phyloP scores from a whole-genome alignment of 2,888 invertebrate species.

The Eupeodes latifasciatus region DNA sequence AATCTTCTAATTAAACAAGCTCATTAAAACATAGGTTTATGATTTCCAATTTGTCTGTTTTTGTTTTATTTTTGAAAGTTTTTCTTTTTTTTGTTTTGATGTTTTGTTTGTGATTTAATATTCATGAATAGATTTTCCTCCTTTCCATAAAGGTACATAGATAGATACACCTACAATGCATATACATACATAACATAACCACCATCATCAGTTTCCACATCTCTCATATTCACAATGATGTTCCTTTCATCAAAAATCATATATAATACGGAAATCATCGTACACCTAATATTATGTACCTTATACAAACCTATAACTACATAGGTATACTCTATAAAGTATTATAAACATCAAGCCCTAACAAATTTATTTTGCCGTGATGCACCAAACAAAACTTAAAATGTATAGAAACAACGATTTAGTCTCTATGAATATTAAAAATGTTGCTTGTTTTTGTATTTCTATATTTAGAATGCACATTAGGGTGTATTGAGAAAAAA shows the following conservation, averaged over 20 bases:
- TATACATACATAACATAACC: too few species aligned
- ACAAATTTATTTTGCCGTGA: conserved; percentile 7
- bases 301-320: not conserved
- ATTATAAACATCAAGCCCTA: conserved; percentile 9
- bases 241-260: conserved; percentile 33
- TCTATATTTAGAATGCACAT: too few species aligned
- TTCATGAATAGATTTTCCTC: conserved; percentile 38
- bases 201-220: not conserved
- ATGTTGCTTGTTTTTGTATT: not conserved
- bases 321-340: not conserved
- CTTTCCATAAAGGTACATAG: not conserved
- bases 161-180: too few species aligned
- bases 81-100: not conserved
- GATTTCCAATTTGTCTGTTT: conserved; percentile 42
- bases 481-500: not conserved
- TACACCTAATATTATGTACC: not conserved
- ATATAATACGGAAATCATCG: not conserved
- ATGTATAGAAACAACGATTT: not conserved
- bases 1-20: conserved; percentile 51
- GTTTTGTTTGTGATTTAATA: conserved; percentile 56
- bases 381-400: conserved; percentile 11
- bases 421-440: conserved; percentile 40
- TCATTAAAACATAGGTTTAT: conserved; percentile 35
- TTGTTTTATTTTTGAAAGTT: not conserved
- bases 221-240: not conserved